These are phyloP conservation scores for Gorsachius magnificus DNA, from an alignment of 2,797 vertebrate genomes.

Conservation along the genomic window DNA sequence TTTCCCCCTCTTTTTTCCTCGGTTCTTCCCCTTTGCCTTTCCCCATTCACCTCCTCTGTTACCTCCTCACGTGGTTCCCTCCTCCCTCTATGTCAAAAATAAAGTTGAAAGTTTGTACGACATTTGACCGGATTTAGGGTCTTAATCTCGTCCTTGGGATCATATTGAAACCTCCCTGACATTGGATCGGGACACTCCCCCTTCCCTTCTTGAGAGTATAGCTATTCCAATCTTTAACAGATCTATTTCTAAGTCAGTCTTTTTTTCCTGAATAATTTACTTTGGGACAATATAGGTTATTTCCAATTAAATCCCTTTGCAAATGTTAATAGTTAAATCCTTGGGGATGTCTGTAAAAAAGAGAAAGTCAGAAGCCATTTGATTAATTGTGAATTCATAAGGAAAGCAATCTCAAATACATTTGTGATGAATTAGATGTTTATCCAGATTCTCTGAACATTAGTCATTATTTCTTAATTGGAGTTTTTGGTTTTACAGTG, in stretches of 20 bases:
- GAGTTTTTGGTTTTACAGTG: neutral
- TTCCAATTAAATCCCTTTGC: neutral
- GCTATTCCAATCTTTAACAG: neutral
- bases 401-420: neutral
- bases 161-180: no score
- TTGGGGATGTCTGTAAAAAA: neutral
- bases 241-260: neutral
- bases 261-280: neutral
- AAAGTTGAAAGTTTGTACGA: no score
- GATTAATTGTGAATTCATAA: neutral
- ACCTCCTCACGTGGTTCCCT: no score
- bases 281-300: neutral
- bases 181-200: no score
- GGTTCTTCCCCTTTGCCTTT: no score
- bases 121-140: no score
- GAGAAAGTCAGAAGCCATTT: neutral
- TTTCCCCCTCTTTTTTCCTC: no score
- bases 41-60: no score
- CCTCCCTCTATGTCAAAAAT: no score
- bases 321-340: neutral
- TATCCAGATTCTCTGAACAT: neutral
- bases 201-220: rapidly evolving
- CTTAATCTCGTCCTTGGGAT: no score
- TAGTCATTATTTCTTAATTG: neutral
- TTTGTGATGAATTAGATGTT: neutral